Evolutionary conservation across 2,113 vertebrate species (phyloP), one percentile per base, ranked within the genome.

Genomic region (Salminus brasiliensis): DNA sequence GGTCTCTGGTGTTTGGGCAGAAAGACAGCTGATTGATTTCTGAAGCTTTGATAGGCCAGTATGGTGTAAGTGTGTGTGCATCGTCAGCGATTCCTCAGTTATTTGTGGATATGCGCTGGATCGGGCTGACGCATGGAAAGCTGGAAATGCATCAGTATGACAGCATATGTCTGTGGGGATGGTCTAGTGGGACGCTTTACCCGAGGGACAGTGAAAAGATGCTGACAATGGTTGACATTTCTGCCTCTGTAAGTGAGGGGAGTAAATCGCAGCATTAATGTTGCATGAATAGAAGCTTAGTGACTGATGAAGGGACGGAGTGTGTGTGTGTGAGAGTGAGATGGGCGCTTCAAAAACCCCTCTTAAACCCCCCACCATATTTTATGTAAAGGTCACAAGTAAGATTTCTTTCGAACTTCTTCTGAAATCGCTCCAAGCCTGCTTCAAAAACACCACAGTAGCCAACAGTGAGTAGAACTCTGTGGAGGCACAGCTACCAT

Each of bases 191-290:
- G 74, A 76, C 13, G 60, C 34, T 63, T 49, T 53, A 23, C 47
- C 62, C 74, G 74, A 23, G 69, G 45, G 70, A 15, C 5, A 43
- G 27, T 36, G 67, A 59, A 74, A 55, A 73, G 71, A 78, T 59
- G 65, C 69, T 84, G 83, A 81, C 76, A 72, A 80, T 79, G 59
- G 77, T 34, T 83, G 77, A 75, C 77, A 83, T 83, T 83, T 83
- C 62, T 49, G 36, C 7, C 52, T 52, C 55, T 45, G 2, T 66
- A 82, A 66, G 75, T 75, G 65, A 76, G n/a, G 27, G 65, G 55
- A 74, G 72, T 57, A 57, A 81, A 81, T 47, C 60, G 57, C 41
- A n/a, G 16, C 79, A 76, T 84, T 67, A 75, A 75, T 72, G 49
- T 72, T 81, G 49, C 67, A 71, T 60, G 71, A 57, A 23, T 18